Percentiles rank a stretch among this genome's conserved stretches.
Evolutionary conservation across 2,797 vertebrate species (phyloP).

Genomic region (Babyrousa celebensis): DNA sequence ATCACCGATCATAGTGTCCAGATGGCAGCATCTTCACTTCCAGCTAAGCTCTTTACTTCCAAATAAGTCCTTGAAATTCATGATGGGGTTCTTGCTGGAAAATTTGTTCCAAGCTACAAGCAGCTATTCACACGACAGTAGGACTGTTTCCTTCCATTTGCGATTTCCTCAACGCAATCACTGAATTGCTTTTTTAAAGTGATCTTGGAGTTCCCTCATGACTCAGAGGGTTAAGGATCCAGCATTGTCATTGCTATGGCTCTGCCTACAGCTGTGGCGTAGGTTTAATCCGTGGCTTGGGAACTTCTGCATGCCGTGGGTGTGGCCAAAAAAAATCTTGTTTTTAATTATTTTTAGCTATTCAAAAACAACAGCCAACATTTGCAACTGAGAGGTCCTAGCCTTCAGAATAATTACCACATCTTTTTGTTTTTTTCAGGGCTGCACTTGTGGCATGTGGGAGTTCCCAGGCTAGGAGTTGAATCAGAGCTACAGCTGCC

Average conservation of each 20-base stretch:
- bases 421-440: neutral
- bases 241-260: no score
- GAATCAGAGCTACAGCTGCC: no score
- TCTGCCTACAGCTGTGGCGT: no score
- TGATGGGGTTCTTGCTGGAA: neutral
- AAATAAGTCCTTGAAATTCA: slow-evolving; percentile 33
- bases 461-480: no score
- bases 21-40: slow-evolving; percentile 37
- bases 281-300: no score
- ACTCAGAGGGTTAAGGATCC: no score
- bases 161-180: neutral
- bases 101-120: neutral
- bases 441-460: no score
- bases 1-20: neutral
- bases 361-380: neutral
- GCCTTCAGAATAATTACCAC: neutral
- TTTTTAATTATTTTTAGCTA: neutral
- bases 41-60: slow-evolving; percentile 1
- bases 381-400: neutral
- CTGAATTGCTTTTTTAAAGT: neutral
- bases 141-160: neutral
- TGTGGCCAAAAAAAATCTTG: no score
- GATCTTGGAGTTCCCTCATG: neutral
- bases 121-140: neutral
- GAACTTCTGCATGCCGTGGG: no score